Evolutionary conservation across 2,888 invertebrate species (phyloP), one percentile per base, ranked within the genome.

Genomic region (Lithosia quadra): DNA sequence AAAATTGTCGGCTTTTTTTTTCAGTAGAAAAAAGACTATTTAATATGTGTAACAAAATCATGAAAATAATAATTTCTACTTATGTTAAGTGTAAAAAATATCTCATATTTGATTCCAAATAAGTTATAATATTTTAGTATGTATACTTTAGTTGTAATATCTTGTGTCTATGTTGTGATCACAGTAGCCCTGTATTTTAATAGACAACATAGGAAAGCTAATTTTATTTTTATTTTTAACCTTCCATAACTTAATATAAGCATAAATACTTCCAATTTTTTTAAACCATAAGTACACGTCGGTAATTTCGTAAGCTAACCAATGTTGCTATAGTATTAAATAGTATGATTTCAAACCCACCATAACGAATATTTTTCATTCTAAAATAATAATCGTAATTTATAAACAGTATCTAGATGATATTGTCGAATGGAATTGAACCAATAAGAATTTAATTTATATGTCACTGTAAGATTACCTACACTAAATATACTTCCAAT

Each of bases 41-140:
- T 63, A 13, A 49, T 49, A 21, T 49, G n/a, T 10, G 33, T 49
- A n/a, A 22, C 8, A 3, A 22, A 61, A 43, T 49, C 43, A 61
- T 49, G 15, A 63, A 59, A 57, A 64, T 33, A 64, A 64, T 39
- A 24, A 33, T 53, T 58, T 43, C 18, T 18, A n/a, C n/a, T 68
- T 77, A 71, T 62, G 22, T 67, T 78, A 75, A 80, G 71, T 63
- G 11, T 59, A 59, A 59, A 67, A 60, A 67, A 67, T 68, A 61
- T 49, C 49, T 49, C 49, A 49, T 49, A 34, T 59, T 60, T 53
- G 34, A 65, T 60, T 34, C 34, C 28, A 65, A 59, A 28, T 49
- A 49, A 49, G 49, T 69, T 58, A 63, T 61, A 55, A 58, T 63
- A 55, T 49, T 33, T 34, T 36, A 66, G 21, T 10, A 59, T 59